These are phyloP conservation scores for Halesus radiatus DNA, from an alignment of 1,140 invertebrate species.

Conservation along the genomic window DNA sequence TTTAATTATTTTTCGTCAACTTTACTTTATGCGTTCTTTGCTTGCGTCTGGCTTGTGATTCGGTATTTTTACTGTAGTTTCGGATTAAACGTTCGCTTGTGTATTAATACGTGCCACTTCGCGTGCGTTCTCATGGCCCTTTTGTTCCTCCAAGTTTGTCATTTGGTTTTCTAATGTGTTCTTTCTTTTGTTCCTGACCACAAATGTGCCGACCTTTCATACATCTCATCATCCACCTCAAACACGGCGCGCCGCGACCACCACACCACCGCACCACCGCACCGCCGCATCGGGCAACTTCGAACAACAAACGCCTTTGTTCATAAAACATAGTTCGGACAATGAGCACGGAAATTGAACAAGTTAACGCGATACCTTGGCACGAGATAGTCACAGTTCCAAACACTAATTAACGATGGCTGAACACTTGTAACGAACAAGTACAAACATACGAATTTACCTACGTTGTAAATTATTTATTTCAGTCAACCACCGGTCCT, in stretches of 20 bases:
- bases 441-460: background rate
- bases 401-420: slow-evolving; percentile 5
- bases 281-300: too few species aligned
- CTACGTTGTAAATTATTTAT: background rate
- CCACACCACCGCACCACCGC: too few species aligned
- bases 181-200: background rate
- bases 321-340: background rate
- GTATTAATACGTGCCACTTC: background rate
- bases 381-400: slow-evolving; percentile 13
- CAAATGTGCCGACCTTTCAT: too few species aligned
- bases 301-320: background rate
- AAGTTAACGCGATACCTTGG: background rate
- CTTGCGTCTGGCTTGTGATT: background rate
- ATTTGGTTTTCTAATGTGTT: background rate
- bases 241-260: too few species aligned
- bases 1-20: slow-evolving; percentile 16
- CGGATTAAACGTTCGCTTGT: background rate
- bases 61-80: background rate
- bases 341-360: background rate
- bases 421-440: background rate
- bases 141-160: background rate
- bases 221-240: too few species aligned
- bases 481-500: too few species aligned
- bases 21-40: slow-evolving; percentile 5
- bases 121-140: background rate